phyloP scores from a whole-genome alignment of 2,888 invertebrate genomes.

The Mycogona germanica region DNA sequence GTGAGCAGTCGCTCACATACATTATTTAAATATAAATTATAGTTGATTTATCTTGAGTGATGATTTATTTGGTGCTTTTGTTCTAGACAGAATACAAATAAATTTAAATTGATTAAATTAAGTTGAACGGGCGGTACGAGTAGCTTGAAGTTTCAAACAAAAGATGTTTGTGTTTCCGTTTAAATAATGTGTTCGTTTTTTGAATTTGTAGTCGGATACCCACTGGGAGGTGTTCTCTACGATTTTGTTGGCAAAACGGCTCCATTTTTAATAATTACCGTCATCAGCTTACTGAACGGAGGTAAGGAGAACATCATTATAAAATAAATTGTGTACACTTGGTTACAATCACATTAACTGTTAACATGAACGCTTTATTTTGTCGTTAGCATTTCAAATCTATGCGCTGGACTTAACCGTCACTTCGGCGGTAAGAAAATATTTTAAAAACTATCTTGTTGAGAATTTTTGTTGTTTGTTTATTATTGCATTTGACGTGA shows the following conservation, averaged over 20 bases:
- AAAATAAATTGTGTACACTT: not conserved
- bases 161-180: too few species aligned
- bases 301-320: conserved; percentile 29
- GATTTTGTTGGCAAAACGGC: conserved; percentile 59
- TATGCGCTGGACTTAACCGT: conserved; percentile 2
- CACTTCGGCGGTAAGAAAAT: conserved; percentile 10
- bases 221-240: conserved; percentile 64
- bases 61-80: too few species aligned
- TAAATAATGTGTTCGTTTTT: not conserved
- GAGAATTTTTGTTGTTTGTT: not conserved
- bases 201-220: conserved; percentile 50
- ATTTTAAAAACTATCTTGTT: not conserved
- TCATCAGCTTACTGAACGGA: conserved; percentile 41
- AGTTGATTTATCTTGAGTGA: too few species aligned
- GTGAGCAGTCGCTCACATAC: too few species aligned
- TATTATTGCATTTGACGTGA: not conserved
- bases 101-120: too few species aligned
- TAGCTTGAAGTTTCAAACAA: too few species aligned
- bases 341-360: not conserved
- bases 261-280: conserved; percentile 56
- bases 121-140: too few species aligned
- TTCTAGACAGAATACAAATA: too few species aligned
- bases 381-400: conserved; percentile 9
- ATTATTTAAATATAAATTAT: too few species aligned
- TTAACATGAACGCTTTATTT: not conserved